Evolutionary conservation across 2,113 vertebrate genomes (phyloP).

Genomic region (Chionomys nivalis): DNA sequence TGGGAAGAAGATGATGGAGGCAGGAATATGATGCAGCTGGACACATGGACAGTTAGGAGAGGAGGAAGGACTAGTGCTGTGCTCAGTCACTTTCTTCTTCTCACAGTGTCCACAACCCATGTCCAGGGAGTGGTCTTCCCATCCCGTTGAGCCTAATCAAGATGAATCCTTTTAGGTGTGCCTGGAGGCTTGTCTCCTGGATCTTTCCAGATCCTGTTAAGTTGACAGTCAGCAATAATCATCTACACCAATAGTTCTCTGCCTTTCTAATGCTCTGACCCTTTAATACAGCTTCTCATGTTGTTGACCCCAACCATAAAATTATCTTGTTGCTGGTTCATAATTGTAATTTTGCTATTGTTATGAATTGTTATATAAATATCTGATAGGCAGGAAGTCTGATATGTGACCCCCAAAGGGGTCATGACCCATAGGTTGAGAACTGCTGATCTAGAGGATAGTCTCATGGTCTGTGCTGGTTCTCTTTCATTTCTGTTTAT

Average conservation of each 20-base stretch:
- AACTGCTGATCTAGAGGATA: background rate
- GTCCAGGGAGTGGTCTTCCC: background rate
- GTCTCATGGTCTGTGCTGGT: background rate
- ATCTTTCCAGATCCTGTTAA: background rate
- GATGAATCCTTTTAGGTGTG: background rate
- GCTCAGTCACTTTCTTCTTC: background rate
- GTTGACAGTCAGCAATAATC: background rate
- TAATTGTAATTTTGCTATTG: background rate
- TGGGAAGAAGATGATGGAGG: background rate
- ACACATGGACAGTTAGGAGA: background rate
- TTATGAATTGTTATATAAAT: background rate
- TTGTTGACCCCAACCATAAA: background rate
- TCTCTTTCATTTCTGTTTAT: background rate
- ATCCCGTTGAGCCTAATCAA: background rate
- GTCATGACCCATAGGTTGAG: background rate
- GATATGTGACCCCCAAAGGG: background rate
- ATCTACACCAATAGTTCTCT: background rate
- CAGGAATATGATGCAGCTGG: background rate
- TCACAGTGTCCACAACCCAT: too few species aligned
- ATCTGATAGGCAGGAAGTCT: background rate
- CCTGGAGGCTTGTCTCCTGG: background rate
- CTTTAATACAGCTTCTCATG: background rate
- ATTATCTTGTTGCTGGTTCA: background rate
- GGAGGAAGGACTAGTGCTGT: background rate
- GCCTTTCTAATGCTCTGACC: background rate